phyloP scores from a whole-genome alignment of 2,797 vertebrate species.

The Lacerta agilis region DNA sequence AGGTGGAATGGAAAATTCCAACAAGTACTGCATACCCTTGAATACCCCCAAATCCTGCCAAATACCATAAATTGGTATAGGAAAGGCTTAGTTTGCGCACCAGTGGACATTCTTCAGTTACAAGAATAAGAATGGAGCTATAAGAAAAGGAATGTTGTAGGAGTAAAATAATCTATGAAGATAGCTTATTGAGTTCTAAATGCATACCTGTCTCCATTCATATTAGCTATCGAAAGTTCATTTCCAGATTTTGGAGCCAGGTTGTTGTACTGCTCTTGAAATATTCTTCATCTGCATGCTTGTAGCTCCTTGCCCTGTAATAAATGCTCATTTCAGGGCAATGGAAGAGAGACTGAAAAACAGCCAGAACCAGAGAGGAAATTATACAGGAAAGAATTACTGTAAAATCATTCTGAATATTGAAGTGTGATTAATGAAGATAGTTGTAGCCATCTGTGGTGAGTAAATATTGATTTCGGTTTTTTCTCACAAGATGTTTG shows the following conservation, averaged over 20 bases:
- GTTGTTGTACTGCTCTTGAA: neutral
- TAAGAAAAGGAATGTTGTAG: neutral
- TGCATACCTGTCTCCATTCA: neutral
- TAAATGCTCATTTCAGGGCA: neutral
- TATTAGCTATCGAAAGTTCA: neutral
- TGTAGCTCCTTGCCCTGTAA: neutral
- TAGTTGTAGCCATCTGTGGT: neutral
- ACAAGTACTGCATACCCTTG: no score
- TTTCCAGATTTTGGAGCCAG: neutral
- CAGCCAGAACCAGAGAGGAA: neutral
- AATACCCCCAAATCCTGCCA: no score
- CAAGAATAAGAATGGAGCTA: neutral
- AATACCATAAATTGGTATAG: neutral
- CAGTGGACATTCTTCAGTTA: neutral
- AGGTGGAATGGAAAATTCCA: no score
- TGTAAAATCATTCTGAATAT: neutral
- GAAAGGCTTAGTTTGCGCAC: neutral
- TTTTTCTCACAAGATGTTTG: constrained; percentile 13
- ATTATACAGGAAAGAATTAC: neutral
- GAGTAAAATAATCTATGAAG: no score
- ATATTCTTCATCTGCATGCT: neutral
- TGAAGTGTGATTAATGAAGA: constrained; percentile 6
- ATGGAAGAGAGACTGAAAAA: neutral
- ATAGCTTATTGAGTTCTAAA: neutral
- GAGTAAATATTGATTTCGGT: constrained; percentile 29